These are phyloP conservation scores for Zenarchopterus dispar DNA, from an alignment of 2,797 vertebrate species.

Conservation along the genomic window DNA sequence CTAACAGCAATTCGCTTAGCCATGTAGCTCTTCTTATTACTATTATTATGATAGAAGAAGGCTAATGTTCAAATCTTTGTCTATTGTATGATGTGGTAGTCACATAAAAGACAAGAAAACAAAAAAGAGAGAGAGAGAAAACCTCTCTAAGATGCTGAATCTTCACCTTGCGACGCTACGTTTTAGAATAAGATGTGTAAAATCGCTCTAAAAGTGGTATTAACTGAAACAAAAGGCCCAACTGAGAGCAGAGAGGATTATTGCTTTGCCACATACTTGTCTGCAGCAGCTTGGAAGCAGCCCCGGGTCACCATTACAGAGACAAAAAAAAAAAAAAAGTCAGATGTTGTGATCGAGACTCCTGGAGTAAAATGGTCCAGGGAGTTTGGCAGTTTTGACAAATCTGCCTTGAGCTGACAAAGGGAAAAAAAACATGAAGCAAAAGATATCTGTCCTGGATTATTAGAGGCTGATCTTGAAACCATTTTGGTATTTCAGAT, in stretches of 20 bases:
- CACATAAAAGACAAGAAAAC: no score
- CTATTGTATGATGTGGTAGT: no score
- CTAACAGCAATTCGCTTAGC: conserved; percentile 15
- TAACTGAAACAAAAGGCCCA: conserved; percentile 43
- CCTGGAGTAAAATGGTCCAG: background rate
- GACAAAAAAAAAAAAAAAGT: conserved; percentile 10
- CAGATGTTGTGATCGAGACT: background rate
- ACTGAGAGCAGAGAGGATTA: conserved; percentile 50
- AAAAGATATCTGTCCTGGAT: background rate
- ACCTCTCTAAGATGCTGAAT: no score
- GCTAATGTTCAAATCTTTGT: no score
- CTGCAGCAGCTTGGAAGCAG: conserved; percentile 23
- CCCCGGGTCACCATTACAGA: conserved; percentile 26
- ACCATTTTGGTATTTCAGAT: background rate
- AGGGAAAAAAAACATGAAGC: background rate
- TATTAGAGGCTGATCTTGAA: background rate
- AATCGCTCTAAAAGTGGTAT: conserved; percentile 62
- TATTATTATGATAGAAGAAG: no score
- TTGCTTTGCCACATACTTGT: conserved; percentile 30
- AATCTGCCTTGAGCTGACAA: conserved; percentile 5
- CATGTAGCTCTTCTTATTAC: background rate
- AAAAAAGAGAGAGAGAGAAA: no score
- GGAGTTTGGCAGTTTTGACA: conserved; percentile 3
- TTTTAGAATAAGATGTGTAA: no score
- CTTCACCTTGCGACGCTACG: no score